Conservation (phyloP, 2,113 vertebrate genomes). For the Hoplias malabaricus region DNA sequence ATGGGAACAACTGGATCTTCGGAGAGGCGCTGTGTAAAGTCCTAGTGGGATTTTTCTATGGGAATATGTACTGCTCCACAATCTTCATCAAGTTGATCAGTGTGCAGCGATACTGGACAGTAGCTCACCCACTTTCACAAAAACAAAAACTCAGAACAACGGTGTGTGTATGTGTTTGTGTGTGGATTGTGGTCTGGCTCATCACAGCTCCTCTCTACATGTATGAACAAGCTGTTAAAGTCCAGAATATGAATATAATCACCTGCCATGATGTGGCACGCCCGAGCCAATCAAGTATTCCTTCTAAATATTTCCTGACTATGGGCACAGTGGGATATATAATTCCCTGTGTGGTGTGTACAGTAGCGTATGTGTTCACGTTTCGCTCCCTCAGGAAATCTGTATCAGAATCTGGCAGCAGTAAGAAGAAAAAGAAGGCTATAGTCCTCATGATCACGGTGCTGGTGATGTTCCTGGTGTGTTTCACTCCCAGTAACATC, state of each 20-base stretch:
- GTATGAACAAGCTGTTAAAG: conserved; percentile 73
- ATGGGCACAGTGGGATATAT: conserved; percentile 83
- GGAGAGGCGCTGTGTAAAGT: conserved; percentile 86
- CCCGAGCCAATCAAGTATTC: conserved; percentile 50
- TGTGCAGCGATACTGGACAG: conserved; percentile 88
- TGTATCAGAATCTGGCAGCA: conserved; percentile 65
- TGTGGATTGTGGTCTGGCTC: conserved; percentile 83
- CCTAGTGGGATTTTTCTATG: conserved; percentile 87
- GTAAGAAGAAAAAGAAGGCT: conserved; percentile 78
- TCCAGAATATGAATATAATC: conserved; percentile 76
- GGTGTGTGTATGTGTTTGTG: conserved; percentile 65
- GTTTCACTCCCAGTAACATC: conserved; percentile 74
- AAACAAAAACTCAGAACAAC: conserved; percentile 71
- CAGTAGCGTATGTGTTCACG: conserved; percentile 78
- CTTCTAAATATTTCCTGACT: conserved; percentile 81
- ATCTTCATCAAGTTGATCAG: conserved; percentile 91
- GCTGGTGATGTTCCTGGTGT: conserved; percentile 84
- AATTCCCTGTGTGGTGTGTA: conserved; percentile 81
- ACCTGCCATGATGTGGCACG: conserved; percentile 87
- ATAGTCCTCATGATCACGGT: conserved; percentile 81
- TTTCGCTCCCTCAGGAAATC: conserved; percentile 77
- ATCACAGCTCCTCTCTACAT: conserved; percentile 84
- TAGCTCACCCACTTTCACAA: conserved; percentile 81
- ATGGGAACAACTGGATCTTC: conserved; percentile 86
- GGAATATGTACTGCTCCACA: conserved; percentile 95